Base-by-base conservation (phyloP, 2,888 invertebrate species). In the Geotrupes spiniger region DNA sequence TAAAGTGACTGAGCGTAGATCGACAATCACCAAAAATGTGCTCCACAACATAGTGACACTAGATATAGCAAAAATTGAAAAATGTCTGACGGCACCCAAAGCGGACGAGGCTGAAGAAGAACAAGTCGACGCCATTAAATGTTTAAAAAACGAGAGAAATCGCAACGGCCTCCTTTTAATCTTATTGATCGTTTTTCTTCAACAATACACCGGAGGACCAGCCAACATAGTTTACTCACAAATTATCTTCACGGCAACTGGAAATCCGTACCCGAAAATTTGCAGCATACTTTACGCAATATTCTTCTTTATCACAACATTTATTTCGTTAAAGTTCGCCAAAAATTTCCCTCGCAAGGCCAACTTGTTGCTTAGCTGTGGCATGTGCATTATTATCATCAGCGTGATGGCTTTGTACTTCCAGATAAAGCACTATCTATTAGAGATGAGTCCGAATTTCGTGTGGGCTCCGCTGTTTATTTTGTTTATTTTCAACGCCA, bases 191-290 rank as follows among this genome's bases (percentile, higher is more conserved):
- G 49, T 59, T 6, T 57, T 58, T 38, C 42, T 54, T 10, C 59
- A 59, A 37, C 59, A 59, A 46, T 59, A 58, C 29, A 49, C 52
- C 2, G 59, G 61, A 0, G 61, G 58, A 8, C 53, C 61, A 0
- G 54, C 61, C 4, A 55, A 57, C 36, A 46, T 61, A 4, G 54
- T 61, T 6, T 61, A 57, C 25, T 51, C 57, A 17, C 54, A 59
- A 33, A 56, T 61, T n/a, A 58, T 61, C 17, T 58, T 59, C 40
- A 52, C 31, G 1, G 40, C 49, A 0, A 49, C 54, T 2, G 33
- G 39, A 9, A 57, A 54, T 42, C 56, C 53, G 0, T 43, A 53
- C 14, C 57, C 61, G 5, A 55, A 58, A 40, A 42, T 59, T 2
- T 54, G 54, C 52, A 42, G 53, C 4, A 56, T 59, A 6, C 39